These are phyloP conservation scores for Avahi laniger DNA, from an alignment of 2,797 vertebrate genomes.

Conservation along the genomic window DNA sequence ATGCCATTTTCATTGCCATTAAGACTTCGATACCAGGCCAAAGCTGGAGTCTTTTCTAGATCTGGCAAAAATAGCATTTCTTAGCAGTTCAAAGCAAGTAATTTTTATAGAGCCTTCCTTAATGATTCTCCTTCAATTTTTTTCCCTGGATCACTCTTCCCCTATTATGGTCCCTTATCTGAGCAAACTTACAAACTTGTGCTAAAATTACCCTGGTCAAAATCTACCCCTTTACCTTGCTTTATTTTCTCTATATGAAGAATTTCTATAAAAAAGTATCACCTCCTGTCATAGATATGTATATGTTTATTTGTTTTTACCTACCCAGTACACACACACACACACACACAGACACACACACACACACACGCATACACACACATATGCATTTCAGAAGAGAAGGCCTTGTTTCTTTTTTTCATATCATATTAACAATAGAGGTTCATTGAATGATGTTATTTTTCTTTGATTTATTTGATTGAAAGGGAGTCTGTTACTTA, in stretches of 20 bases:
- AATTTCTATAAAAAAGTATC: background rate
- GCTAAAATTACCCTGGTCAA: background rate
- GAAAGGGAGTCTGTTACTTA: background rate
- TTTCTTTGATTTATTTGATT: background rate
- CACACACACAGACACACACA: background rate
- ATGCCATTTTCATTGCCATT: background rate
- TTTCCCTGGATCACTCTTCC: background rate
- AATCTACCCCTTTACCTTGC: background rate
- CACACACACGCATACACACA: background rate
- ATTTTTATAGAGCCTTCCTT: background rate
- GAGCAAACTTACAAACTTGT: background rate
- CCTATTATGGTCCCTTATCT: too few relatives aligned
- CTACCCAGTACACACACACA: too few relatives aligned
- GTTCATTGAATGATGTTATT: background rate
- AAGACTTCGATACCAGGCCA: background rate
- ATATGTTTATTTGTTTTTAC: background rate
- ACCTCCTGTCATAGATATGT: too few relatives aligned
- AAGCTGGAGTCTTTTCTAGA: background rate
- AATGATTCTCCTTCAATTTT: background rate
- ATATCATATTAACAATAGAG: background rate
- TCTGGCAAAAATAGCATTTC: background rate
- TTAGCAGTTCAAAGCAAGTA: background rate
- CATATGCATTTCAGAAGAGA: background rate
- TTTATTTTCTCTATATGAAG: background rate
- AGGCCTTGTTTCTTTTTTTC: background rate